Conservation (phyloP, 2,888 invertebrate species). For the Lasius platythorax region DNA sequence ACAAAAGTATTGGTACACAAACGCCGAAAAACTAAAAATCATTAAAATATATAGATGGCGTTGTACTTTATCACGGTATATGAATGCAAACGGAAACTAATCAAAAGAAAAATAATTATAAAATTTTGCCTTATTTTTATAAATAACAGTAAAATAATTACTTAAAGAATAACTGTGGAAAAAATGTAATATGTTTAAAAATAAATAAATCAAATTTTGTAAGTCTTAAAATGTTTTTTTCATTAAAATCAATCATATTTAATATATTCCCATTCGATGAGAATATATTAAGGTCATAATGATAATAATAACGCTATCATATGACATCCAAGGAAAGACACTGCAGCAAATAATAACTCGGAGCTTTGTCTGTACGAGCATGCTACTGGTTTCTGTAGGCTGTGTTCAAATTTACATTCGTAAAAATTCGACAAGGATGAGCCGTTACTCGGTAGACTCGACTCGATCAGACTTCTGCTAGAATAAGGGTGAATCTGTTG, state of each 20-base stretch:
- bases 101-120: background rate
- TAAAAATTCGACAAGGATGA: slow-evolving; percentile 54
- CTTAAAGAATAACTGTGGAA: background rate
- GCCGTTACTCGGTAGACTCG: slow-evolving; percentile 53
- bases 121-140: background rate
- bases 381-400: slow-evolving; percentile 57
- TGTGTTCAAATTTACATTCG: slow-evolving; percentile 56
- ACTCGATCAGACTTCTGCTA: slow-evolving; percentile 17
- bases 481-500: slow-evolving; percentile 15
- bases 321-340: background rate
- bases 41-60: too few relatives aligned
- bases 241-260: background rate
- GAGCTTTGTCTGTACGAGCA: slow-evolving; percentile 4
- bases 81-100: too few relatives aligned
- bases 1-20: too few relatives aligned
- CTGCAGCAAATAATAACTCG: slow-evolving; percentile 27
- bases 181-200: background rate
- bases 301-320: slow-evolving; percentile 13
- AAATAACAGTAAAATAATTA: background rate
- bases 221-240: background rate
- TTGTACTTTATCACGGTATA: too few relatives aligned
- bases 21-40: too few relatives aligned
- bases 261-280: background rate
- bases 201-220: background rate
- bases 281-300: slow-evolving; percentile 10